Base-by-base conservation (phyloP, 2,888 invertebrate genomes). In the Hanleya hanleyi region DNA sequence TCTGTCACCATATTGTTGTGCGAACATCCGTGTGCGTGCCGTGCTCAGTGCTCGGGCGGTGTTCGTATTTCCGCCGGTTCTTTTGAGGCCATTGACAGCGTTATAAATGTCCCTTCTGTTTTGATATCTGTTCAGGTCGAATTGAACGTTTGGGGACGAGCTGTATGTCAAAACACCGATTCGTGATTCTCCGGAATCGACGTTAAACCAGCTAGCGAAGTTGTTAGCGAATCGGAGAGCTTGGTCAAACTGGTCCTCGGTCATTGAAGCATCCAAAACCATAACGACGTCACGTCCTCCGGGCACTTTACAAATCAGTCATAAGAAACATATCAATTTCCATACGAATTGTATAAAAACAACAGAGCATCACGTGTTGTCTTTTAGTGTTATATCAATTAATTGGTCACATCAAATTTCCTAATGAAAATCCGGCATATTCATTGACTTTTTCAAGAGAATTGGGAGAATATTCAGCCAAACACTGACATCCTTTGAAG, bases 181-280 rank as follows among this genome's bases (percentile, higher is more conserved):
- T 7, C 84, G 76, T 50, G 84, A 84, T 69, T 84, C 80, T 4
- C 79, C 86, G 57, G 80, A 75, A 66, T 84, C 82, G 18, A 87
- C 81, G 67, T 77, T 81, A 47, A 86, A 75, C 49, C 82, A 75
- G 6, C 76, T 71, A 29, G 81, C 77, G 3, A 84, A 70, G 35
- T 62, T 66, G 35, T 77, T 72, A 2, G 80, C 80, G 47, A 82
- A 83, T 6, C 72, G 69, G 26, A 71, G 77, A 81, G 83, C 81
- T 82, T 82, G 83, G 7, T 77, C 67, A 73, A 82, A 85, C 15
- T 71, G 73, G 15, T 76, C 71, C 51, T 78, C 74, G 32, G 81
- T 77, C 22, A 83, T 83, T 12, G 83, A 77, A n/a, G 82, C 67
- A 72, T 85, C 85, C 73, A 85, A 68, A 75, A 85, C 77, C 66